Evolutionary conservation across 2,797 vertebrate genomes (phyloP).

Genomic region (Typhlichthys subterraneus): DNA sequence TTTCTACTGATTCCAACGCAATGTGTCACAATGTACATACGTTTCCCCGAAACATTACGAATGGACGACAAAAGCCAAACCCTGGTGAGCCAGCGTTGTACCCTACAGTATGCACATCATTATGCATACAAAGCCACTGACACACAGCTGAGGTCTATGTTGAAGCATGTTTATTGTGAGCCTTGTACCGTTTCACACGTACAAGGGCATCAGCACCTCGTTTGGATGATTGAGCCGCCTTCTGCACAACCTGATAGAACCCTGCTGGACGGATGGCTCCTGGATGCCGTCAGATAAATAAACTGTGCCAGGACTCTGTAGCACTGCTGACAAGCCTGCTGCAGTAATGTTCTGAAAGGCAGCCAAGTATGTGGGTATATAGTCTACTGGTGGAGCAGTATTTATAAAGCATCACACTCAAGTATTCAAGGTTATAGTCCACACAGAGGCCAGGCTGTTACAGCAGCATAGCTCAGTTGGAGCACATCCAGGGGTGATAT

Average conservation of each 20-base stretch:
- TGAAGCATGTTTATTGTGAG: conserved; percentile 4
- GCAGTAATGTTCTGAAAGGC: conserved; percentile 2
- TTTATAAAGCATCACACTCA: background rate
- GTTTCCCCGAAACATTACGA: conserved; percentile 10
- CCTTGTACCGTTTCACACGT: background rate
- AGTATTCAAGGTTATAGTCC: background rate
- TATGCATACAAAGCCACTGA: background rate
- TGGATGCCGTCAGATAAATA: conserved; percentile 18
- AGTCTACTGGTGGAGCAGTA: conserved; percentile 10
- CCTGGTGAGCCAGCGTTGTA: background rate
- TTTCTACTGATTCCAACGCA: conserved; percentile 33
- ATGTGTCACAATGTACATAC: background rate
- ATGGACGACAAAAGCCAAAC: conserved; percentile 9
- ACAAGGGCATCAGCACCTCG: conserved; percentile 4
- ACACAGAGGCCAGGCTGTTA: background rate
- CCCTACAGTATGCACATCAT: background rate
- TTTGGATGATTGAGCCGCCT: conserved; percentile 12
- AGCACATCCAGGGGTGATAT: too few relatives aligned
- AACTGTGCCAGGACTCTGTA: conserved; percentile 26
- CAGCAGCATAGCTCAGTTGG: background rate
- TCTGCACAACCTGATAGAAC: conserved; percentile 5
- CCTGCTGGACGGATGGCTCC: conserved; percentile 6
- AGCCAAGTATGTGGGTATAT: background rate
- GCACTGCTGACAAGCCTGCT: conserved; percentile 26
- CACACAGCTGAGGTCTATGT: conserved; percentile 4